phyloP scores from a whole-genome alignment of 2,888 invertebrate species.

The Athalia cordata region DNA sequence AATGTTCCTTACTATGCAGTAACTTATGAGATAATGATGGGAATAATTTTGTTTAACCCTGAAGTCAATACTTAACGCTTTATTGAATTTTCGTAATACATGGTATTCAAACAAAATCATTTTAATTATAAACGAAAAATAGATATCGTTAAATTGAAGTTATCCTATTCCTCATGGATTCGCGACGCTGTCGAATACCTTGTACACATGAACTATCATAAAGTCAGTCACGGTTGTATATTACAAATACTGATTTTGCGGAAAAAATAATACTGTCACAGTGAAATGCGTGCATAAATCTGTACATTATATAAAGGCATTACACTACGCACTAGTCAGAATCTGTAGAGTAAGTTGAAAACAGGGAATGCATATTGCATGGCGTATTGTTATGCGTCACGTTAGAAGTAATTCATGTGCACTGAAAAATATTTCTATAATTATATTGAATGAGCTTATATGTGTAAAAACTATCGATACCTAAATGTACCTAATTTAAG shows the following conservation, averaged over 20 bases:
- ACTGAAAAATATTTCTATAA: slow-evolving; percentile 64
- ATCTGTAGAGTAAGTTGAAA: slow-evolving; percentile 62
- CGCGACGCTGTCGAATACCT: slow-evolving; percentile 20
- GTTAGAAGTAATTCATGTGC: slow-evolving; percentile 39
- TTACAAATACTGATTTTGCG: slow-evolving; percentile 34
- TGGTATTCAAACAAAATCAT: slow-evolving; percentile 32
- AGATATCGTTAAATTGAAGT: slow-evolving; percentile 8
- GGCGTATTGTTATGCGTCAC: slow-evolving; percentile 51
- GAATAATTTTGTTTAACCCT: slow-evolving; percentile 33
- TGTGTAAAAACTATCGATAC: slow-evolving; percentile 71
- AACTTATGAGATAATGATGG: slow-evolving; percentile 40
- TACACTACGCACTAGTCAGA: slow-evolving; percentile 68
- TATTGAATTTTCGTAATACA: slow-evolving; percentile 32
- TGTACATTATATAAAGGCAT: slow-evolving; percentile 50
- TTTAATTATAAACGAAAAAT: slow-evolving; percentile 35
- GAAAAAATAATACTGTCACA: slow-evolving; percentile 45
- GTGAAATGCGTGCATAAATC: slow-evolving; percentile 30
- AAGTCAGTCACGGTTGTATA: slow-evolving; percentile 21
- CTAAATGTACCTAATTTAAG: slow-evolving; percentile 68
- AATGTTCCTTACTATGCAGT: slow-evolving; percentile 48
- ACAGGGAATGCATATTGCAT: slow-evolving; percentile 66
- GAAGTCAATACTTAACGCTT: slow-evolving; percentile 44
- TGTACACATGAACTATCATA: slow-evolving; percentile 25
- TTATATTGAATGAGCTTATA: slow-evolving; percentile 72
- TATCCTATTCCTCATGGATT: slow-evolving; percentile 2